phyloP scores from a whole-genome alignment of 2,113 vertebrate genomes.

The Rhineura floridana region DNA sequence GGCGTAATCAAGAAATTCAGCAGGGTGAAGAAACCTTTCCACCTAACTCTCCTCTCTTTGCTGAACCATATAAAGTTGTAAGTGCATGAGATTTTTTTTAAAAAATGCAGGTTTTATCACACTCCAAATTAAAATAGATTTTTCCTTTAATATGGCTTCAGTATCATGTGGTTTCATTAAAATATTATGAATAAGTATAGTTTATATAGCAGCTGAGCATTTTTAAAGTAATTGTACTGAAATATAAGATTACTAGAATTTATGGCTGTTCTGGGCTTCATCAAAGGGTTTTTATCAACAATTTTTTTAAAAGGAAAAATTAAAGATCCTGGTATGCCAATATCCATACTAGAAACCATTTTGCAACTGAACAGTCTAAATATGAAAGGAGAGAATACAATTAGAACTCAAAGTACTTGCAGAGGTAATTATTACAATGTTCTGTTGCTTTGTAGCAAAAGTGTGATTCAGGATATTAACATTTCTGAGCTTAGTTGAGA shows the following conservation, averaged over 20 bases:
- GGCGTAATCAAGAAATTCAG: constrained; percentile 88
- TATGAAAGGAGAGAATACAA: neutral
- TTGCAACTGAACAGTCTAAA: neutral
- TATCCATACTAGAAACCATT: neutral
- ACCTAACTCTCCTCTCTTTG: constrained; percentile 96
- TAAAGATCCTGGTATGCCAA: neutral
- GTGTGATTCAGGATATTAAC: neutral
- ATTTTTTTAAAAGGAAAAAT: neutral
- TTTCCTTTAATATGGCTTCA: constrained; percentile 13
- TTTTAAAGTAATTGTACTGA: constrained; percentile 1
- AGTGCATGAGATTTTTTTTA: constrained; percentile 67
- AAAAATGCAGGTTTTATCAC: neutral
- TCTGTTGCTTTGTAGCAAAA: neutral
- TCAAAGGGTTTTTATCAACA: neutral
- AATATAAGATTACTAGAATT: neutral
- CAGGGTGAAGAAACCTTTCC: constrained; percentile 98
- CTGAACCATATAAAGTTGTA: constrained; percentile 98
- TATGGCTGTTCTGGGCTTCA: neutral
- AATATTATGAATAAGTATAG: neutral
- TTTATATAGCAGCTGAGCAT: neutral
- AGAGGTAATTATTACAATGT: neutral
- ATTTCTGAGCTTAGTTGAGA: neutral
- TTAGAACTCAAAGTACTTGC: neutral
- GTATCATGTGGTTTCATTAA: neutral
- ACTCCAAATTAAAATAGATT: constrained; percentile 18